Evolutionary conservation across 2,113 vertebrate species (phyloP), one percentile per base, ranked within the genome.

Genomic region (Tetrao urogallus): DNA sequence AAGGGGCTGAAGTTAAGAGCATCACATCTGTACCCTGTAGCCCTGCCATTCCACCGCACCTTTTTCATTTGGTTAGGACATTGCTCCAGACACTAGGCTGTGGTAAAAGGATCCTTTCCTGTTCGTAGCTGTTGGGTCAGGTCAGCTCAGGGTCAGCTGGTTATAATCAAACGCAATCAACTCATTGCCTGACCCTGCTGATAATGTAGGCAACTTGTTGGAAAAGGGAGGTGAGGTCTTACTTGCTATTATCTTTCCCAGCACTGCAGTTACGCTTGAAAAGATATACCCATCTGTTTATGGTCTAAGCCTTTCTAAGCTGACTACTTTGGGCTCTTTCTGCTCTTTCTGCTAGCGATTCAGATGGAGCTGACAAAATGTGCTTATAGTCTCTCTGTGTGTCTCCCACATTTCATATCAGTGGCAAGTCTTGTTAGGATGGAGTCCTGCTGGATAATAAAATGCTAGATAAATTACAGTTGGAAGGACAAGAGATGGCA

Each of bases 401-500:
- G 3, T 72, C 43, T 90, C 42, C 24, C 18, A 36, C 42, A 70
- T 72, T 89, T 91, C 34, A 50, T 17, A 60, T 66, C 65, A 84
- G 30, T 38, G 28, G 8, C 24, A 18, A 56, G 19, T 48, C 40
- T 87, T 82, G 16, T 76, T 34, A 82, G 22, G 16, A 9, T 25
- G 86, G 48, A 93, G 25, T 19, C 25, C 52, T 87, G 56, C 32
- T 72, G 74, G 48, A 70, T 83, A 86, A 84, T 70, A 90, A 92
- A 88, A 86, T 90, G 69, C 64, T 94, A 83, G 94, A 93, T 82
- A 82, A 79, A 85, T 95, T 89, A 72, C 67, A 71, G 91, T 87
- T 94, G 61, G 61, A 90, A 63, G 78, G 57, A 77, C 42, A 18
- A 93, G 76, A 64, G 24, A 65, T 36, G 32, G 30, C 83, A 36